phyloP scores from a whole-genome alignment of 2,888 invertebrate species.

The Eristalinus aeneus region DNA sequence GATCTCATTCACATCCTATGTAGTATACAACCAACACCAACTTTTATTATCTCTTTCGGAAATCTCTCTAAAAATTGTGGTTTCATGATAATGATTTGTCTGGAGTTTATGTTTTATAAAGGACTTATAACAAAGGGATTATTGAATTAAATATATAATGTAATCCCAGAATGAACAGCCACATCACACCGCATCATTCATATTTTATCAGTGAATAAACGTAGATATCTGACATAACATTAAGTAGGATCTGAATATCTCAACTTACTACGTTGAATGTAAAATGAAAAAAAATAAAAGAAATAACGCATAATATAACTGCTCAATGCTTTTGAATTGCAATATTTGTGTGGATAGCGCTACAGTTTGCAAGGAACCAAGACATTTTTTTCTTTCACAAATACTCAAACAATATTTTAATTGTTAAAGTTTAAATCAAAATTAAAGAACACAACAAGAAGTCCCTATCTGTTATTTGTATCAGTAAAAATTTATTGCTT shows the following conservation, averaged over 20 bases:
- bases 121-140: conserved; percentile 25
- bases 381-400: too few relatives aligned
- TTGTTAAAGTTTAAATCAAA: too few relatives aligned
- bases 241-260: background rate
- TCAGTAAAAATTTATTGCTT: too few relatives aligned
- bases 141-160: conserved; percentile 55
- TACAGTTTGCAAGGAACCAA: too few relatives aligned
- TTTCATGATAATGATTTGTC: conserved; percentile 7
- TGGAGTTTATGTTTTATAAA: background rate
- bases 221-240: background rate
- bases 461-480: too few relatives aligned
- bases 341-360: too few relatives aligned
- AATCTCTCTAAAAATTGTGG: conserved; percentile 9
- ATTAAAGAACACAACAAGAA: too few relatives aligned
- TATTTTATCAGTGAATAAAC: conserved; percentile 38
- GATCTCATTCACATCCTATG: background rate
- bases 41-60: conserved; percentile 12
- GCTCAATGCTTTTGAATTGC: too few relatives aligned
- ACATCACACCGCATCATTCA: conserved; percentile 34
- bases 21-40: background rate
- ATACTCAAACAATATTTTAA: too few relatives aligned
- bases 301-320: too few relatives aligned
- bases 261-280: background rate
- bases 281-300: too few relatives aligned
- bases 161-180: conserved; percentile 19